Conservation (phyloP, 2,888 invertebrate species). For the Morpho deidamia region DNA sequence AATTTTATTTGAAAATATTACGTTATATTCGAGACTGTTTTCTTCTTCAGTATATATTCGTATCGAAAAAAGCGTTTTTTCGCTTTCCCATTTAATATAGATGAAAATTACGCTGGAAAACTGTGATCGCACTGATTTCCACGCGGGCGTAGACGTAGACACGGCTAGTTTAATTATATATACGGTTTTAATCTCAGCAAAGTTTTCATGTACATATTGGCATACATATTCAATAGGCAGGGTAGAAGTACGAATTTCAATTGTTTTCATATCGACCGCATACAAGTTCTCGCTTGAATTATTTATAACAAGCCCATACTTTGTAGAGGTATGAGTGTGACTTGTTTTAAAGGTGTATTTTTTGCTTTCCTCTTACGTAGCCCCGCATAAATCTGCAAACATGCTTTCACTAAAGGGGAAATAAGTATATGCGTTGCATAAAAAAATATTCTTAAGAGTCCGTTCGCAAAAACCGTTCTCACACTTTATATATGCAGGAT, state of each 20-base stretch:
- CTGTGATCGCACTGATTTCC: too few relatives aligned
- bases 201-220: neutral
- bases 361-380: conserved; percentile 15
- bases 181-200: neutral
- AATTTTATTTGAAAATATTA: too few relatives aligned
- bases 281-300: conserved; percentile 32
- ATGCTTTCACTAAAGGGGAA: conserved; percentile 18
- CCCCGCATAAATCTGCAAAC: neutral
- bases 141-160: too few relatives aligned
- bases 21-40: too few relatives aligned
- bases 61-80: too few relatives aligned
- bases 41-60: too few relatives aligned
- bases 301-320: conserved; percentile 31
- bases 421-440: conserved; percentile 1
- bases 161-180: too few relatives aligned
- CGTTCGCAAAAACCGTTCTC: too few relatives aligned
- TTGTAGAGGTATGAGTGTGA: conserved; percentile 23
- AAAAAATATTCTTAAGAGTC: too few relatives aligned
- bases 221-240: neutral
- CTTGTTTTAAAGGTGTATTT: conserved; percentile 18
- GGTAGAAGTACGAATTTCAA: conserved; percentile 19
- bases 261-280: conserved; percentile 32
- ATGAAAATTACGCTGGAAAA: too few relatives aligned
- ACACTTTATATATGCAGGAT: too few relatives aligned
- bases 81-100: too few relatives aligned